phyloP scores from a whole-genome alignment of 2,797 vertebrate genomes.

The Alosa sapidissima region DNA sequence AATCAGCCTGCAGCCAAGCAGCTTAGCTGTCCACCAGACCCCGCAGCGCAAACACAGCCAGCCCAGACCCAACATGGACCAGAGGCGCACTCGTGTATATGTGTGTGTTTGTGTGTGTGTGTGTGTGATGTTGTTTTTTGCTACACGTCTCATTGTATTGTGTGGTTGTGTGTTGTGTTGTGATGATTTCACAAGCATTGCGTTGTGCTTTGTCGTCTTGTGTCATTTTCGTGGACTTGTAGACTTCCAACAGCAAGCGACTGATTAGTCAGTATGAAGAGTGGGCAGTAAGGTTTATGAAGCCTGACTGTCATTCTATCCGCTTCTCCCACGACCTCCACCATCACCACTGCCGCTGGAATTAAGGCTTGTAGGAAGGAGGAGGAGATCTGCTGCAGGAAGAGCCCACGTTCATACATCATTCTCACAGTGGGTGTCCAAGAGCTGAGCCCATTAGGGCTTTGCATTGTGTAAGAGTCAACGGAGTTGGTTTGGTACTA shows the following conservation, averaged over 20 bases:
- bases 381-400: background rate
- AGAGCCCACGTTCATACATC: background rate
- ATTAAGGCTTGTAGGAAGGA: background rate
- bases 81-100: background rate
- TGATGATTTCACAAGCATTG: background rate
- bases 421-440: background rate
- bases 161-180: background rate
- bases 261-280: conserved; percentile 6
- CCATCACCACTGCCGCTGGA: background rate
- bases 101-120: background rate
- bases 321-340: background rate
- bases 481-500: background rate
- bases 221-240: background rate
- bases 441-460: background rate
- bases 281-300: background rate
- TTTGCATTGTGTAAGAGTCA: background rate
- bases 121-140: background rate
- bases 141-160: background rate
- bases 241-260: background rate
- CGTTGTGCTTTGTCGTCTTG: background rate
- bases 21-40: background rate
- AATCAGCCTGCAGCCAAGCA: conserved; percentile 18
- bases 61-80: background rate
- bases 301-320: background rate
- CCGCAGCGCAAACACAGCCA: background rate